Evolutionary conservation across 2,888 invertebrate genomes (phyloP).

Genomic region (Lycia hirtaria): DNA sequence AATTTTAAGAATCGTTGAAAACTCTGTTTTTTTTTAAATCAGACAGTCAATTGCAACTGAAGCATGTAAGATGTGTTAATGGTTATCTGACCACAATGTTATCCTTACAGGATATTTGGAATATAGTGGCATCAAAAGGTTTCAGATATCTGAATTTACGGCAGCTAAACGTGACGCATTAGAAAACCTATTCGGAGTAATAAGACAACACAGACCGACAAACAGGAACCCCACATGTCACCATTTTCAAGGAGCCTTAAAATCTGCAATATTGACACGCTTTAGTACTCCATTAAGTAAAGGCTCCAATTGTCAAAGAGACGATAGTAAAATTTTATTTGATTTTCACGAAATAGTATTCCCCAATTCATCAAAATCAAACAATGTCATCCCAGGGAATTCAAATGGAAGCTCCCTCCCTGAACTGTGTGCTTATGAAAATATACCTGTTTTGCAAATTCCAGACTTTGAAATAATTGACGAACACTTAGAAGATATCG

Average conservation of each 20-base stretch:
- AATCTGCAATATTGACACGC: neutral
- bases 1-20: too few species aligned
- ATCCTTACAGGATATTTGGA: neutral
- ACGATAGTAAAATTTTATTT: neutral
- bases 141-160: neutral
- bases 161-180: neutral
- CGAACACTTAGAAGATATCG: too few species aligned
- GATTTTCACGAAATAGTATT: neutral
- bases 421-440: too few species aligned
- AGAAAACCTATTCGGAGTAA: neutral
- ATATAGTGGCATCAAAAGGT: neutral
- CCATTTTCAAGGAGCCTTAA: neutral
- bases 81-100: neutral
- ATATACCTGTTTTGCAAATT: too few species aligned
- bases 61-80: too few species aligned
- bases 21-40: neutral
- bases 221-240: slow-evolving; percentile 1
- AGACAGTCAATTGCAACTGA: neutral
- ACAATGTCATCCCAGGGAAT: too few species aligned
- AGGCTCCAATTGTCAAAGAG: neutral
- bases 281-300: neutral
- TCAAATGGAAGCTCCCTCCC: too few species aligned
- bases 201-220: slow-evolving; percentile 3
- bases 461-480: too few species aligned
- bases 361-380: too few species aligned